Conservation (phyloP, 2,113 vertebrate genomes). For the Heterotilapia buettikoferi region DNA sequence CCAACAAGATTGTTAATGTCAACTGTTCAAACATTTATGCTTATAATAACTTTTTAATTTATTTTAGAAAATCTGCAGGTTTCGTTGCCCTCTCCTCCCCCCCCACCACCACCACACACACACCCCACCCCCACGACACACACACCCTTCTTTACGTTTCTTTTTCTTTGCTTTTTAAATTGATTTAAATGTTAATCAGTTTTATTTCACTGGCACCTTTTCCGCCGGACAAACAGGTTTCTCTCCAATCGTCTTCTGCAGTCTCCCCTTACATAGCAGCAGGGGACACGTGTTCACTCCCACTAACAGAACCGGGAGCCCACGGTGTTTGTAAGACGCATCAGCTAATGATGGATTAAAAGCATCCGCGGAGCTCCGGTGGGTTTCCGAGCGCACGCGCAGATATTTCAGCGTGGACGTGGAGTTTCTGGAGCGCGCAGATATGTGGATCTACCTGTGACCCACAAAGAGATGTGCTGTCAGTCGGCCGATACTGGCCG, state of each 20-base stretch:
- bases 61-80: rapidly evolving
- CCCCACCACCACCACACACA: no score
- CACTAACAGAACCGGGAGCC: background rate
- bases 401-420: background rate
- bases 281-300: conserved; percentile 15
- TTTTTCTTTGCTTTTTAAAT: background rate
- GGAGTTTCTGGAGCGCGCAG: background rate
- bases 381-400: background rate
- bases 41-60: background rate
- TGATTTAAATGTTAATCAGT: background rate
- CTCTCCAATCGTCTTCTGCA: rapidly evolving
- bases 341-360: background rate
- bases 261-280: background rate
- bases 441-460: background rate
- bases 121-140: background rate
- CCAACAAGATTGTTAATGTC: background rate
- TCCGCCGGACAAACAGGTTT: background rate
- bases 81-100: rapidly evolving
- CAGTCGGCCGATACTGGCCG: background rate
- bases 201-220: background rate
- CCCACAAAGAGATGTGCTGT: background rate
- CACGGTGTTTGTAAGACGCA: background rate
- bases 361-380: background rate
- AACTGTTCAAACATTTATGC: background rate
- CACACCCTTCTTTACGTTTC: rapidly evolving